Conservation (phyloP, 2,113 vertebrate genomes). For the Ceyx cyanopectus region DNA sequence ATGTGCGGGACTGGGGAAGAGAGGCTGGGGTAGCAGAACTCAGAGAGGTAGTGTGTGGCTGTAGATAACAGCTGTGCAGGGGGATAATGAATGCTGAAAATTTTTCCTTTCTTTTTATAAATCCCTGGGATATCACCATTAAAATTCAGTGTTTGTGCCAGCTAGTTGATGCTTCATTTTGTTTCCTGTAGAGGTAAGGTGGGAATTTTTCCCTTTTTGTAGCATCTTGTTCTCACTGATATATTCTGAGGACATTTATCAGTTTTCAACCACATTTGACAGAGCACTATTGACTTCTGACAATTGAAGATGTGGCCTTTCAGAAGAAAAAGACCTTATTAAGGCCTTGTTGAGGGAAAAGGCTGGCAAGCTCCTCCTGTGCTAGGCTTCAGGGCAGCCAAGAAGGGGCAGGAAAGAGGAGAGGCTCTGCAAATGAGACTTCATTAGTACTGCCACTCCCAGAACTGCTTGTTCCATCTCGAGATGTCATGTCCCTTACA, state of each 20-base stretch:
- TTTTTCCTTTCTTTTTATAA: not conserved
- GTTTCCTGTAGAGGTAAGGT: not conserved
- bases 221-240: not conserved
- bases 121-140: not conserved
- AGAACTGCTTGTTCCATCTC: conserved; percentile 23
- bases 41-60: not conserved
- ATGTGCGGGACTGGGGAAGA: rapidly evolving
- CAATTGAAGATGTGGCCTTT: not conserved
- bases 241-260: not conserved
- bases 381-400: not conserved
- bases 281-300: not conserved
- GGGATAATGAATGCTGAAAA: rapidly evolving
- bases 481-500: not conserved
- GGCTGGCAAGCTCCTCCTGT: not conserved
- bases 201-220: not conserved
- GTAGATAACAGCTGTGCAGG: not conserved
- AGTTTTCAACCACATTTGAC: not conserved
- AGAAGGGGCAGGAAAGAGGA: not conserved
- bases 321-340: not conserved
- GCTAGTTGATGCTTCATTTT: not conserved
- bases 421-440: not conserved
- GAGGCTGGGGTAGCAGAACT: not conserved
- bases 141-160: not conserved
- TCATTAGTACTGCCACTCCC: not conserved
- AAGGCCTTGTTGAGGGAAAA: not conserved